These are phyloP conservation scores for Listronotus oregonensis DNA, from an alignment of 1,140 invertebrate species.

Conservation along the genomic window DNA sequence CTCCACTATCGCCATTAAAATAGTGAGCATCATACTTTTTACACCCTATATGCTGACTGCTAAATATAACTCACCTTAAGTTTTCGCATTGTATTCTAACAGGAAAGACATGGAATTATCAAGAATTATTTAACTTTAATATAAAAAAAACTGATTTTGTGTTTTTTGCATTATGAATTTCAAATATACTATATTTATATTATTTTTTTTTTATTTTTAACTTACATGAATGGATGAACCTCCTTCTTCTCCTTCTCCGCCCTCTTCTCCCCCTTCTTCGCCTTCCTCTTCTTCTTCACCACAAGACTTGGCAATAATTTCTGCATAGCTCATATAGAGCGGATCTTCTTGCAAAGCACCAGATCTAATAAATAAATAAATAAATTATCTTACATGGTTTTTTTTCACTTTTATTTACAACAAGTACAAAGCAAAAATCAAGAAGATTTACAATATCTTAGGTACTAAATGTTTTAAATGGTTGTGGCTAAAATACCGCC, in stretches of 20 bases:
- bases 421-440: no score
- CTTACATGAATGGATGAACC: slow-evolving; percentile 92
- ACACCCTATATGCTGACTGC: background rate
- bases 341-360: slow-evolving; percentile 76
- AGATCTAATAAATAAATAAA: slow-evolving; percentile 16
- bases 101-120: slow-evolving; percentile 24
- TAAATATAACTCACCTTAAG: slow-evolving; percentile 4
- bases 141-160: no score
- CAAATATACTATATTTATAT: no score
- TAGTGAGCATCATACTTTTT: no score
- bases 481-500: no score
- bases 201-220: slow-evolving; percentile 23
- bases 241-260: slow-evolving; percentile 77
- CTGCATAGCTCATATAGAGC: slow-evolving; percentile 96
- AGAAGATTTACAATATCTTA: no score
- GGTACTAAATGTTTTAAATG: no score
- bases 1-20: no score
- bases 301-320: slow-evolving; percentile 96
- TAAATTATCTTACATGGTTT: background rate
- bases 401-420: background rate
- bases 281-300: slow-evolving; percentile 96
- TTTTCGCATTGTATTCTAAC: slow-evolving; percentile 61
- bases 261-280: slow-evolving; percentile 81
- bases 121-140: no score
- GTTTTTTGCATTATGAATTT: no score